These are phyloP conservation scores for Cryptoleucopteryx plumbea DNA, from an alignment of 2,113 vertebrate genomes.

Conservation along the genomic window DNA sequence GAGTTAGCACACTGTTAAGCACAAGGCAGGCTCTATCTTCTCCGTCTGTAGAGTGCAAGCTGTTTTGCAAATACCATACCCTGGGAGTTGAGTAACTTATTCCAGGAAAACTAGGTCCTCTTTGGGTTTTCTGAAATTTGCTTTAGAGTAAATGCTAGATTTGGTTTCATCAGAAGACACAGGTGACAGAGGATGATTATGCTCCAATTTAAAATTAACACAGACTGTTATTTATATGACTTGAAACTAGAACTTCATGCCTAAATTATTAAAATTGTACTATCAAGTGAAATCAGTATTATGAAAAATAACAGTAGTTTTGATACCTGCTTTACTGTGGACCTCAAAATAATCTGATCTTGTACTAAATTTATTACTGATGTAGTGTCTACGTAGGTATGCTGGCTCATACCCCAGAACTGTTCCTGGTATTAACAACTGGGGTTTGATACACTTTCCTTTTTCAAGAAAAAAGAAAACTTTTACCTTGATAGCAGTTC, in stretches of 20 bases:
- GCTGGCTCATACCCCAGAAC: not conserved
- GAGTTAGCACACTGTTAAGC: not conserved
- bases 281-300: not conserved
- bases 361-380: not conserved
- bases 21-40: not conserved
- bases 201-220: not conserved
- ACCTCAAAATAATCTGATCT: not conserved
- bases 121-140: not conserved
- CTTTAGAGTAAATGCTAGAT: not conserved
- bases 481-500: not conserved
- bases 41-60: not conserved
- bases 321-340: not conserved
- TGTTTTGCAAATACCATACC: not conserved
- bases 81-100: not conserved
- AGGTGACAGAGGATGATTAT: not conserved
- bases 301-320: not conserved
- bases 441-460: accelerated
- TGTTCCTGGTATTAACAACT: not conserved
- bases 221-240: not conserved
- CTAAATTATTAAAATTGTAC: not conserved
- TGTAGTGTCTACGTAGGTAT: not conserved
- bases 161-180: not conserved
- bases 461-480: not conserved
- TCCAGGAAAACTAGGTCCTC: not conserved
- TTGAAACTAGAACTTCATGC: not conserved